Evolutionary conservation across 2,888 invertebrate genomes (phyloP), one percentile per base, ranked within the genome.

Genomic region (Parasteatoda lunata): DNA sequence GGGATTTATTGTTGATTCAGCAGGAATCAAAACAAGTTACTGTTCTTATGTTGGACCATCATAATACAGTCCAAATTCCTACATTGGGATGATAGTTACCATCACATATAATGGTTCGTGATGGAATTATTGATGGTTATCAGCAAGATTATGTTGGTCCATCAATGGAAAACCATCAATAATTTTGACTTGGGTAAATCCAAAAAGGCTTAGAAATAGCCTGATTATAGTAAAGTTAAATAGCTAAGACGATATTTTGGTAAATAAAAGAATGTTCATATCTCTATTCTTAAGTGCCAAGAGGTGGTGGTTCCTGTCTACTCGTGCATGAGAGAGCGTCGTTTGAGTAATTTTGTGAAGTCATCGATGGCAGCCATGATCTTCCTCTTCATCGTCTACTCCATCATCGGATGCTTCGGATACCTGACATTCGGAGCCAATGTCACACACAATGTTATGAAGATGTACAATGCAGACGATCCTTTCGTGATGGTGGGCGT

Each of bases 281-380:
- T 6, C 5, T 70, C 48, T 49, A 11, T 11, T 70, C 68, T 68
- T 3, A 91, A 94, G 94, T 93, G 94, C 89, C 94, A 94, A 90
- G 93, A 94, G 90, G 93, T 94, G 70, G 93, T 93, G 7, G 93
- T 94, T 87, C 94, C 94, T 4, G 94, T 94, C 49, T 94, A 94
- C 90, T 93, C 94, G 47, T 94, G 94, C 89, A 93, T 94, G 92
- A 92, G 93, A 89, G 91, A 93, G 4, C 91, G 94, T 52, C 92
- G 91, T 69, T 88, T 94, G 9, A 89, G 90, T 68, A 92, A 93
- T 77, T 94, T 94, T 89, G 91, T 92, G 0, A 91, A 93, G 81
- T 93, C 94, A 4, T 92, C 93, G 1, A 83, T 92, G 1, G 88
- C 92, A 3, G 94, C 94, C 45, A 82, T 90, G 81, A 45, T 30